These are phyloP conservation scores for Pseudomugil tenellus DNA, from an alignment of 2,797 vertebrate genomes.

Conservation along the genomic window DNA sequence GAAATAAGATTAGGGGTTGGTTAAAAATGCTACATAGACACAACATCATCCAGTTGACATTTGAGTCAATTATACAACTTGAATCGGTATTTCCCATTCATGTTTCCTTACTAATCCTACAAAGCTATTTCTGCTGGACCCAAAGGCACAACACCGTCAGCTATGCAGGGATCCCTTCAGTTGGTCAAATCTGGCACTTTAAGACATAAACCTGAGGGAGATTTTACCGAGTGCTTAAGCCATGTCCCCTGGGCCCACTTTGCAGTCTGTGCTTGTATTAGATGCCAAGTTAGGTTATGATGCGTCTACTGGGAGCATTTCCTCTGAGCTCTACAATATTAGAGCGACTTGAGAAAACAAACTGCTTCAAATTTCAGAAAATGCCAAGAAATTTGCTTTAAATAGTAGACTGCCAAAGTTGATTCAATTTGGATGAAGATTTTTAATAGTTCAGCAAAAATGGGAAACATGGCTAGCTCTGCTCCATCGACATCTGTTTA, in stretches of 20 bases:
- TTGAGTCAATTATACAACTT: neutral
- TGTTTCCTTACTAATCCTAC: neutral
- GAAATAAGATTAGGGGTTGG: too few relatives aligned
- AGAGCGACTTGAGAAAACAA: conserved; percentile 35
- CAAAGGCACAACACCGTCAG: conserved; percentile 23
- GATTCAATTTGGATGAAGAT: conserved; percentile 35
- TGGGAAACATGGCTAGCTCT: conserved; percentile 16
- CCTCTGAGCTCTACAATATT: conserved; percentile 12
- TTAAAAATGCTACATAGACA: too few relatives aligned
- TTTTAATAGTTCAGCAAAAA: conserved; percentile 39
- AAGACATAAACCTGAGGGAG: conserved; percentile 31
- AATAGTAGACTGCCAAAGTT: conserved; percentile 13
- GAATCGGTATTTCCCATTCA: neutral
- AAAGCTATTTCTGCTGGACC: conserved; percentile 6
- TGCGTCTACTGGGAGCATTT: conserved; percentile 33
- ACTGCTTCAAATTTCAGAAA: conserved; percentile 26
- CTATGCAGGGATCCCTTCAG: conserved; percentile 48
- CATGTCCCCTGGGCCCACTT: conserved; percentile 34
- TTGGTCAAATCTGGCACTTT: conserved; percentile 39
- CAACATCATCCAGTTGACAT: neutral
- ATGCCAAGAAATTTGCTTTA: conserved; percentile 21
- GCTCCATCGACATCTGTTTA: conserved; percentile 47
- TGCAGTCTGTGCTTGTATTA: conserved; percentile 43
- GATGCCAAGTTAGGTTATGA: conserved; percentile 42
- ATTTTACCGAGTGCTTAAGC: conserved; percentile 43